Percentiles rank a stretch among this genome's conserved stretches.
phyloP scores from a whole-genome alignment of 2,113 vertebrate genomes.

The Hippocampus zosterae region DNA sequence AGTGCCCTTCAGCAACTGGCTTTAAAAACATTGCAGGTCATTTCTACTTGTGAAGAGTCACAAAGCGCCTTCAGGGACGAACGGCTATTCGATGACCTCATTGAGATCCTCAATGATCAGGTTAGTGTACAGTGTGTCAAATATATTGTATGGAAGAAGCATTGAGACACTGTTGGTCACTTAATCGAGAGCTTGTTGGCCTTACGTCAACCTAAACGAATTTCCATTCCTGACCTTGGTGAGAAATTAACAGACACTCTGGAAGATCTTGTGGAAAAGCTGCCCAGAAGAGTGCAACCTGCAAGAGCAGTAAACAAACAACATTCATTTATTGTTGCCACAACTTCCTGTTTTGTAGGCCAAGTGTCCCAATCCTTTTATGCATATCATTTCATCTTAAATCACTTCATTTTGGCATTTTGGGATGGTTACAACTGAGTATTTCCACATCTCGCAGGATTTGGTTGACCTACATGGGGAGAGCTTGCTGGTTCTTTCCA shows the following conservation, averaged over 20 bases:
- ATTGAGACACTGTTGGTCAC: neutral
- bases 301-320: neutral
- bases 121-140: constrained; percentile 57
- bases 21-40: constrained; percentile 76
- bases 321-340: neutral
- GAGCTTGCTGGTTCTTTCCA: constrained; percentile 77
- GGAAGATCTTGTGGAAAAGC: neutral
- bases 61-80: constrained; percentile 69
- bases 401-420: neutral
- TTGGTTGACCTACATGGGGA: constrained; percentile 80
- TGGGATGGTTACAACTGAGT: neutral
- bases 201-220: neutral
- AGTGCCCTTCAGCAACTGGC: constrained; percentile 83
- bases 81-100: constrained; percentile 77
- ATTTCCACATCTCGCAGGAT: constrained; percentile 64
- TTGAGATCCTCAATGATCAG: constrained; percentile 78
- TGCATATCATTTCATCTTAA: neutral
- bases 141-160: neutral
- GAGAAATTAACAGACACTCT: neutral
- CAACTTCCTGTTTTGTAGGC: no score
- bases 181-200: neutral
- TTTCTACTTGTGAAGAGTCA: constrained; percentile 73
- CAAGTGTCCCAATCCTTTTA: neutral
- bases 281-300: neutral
- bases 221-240: neutral